Evolutionary conservation across 2,888 invertebrate genomes (phyloP).

Genomic region (Thymelicus acteon): DNA sequence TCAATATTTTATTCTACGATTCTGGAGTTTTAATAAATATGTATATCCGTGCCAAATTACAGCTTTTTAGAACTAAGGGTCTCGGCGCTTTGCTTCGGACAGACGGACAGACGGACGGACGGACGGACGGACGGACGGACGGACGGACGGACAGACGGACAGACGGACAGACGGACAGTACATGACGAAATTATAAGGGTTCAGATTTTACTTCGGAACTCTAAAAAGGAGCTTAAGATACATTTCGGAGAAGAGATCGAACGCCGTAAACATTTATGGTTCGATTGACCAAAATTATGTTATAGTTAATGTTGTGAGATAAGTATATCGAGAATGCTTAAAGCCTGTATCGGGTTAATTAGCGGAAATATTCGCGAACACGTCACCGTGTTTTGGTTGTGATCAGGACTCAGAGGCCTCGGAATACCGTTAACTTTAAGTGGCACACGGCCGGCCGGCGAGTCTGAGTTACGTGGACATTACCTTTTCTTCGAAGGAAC

Average conservation of each 20-base stretch:
- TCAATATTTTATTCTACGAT: too few species aligned
- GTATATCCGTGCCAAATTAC: too few species aligned
- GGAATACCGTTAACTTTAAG: constrained; percentile 65
- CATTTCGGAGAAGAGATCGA: neutral
- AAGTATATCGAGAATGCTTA: constrained; percentile 3
- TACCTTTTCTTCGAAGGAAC: constrained; percentile 34
- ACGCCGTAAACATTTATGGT: neutral
- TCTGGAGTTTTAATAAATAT: too few species aligned
- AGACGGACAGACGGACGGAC: too few species aligned
- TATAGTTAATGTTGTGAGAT: neutral
- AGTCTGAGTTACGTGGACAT: constrained; percentile 36
- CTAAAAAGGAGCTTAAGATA: neutral
- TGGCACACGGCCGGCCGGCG: constrained; percentile 52
- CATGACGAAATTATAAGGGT: too few species aligned
- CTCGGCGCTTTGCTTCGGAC: too few species aligned
- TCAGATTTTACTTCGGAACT: too few species aligned
- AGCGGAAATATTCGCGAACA: constrained; percentile 31
- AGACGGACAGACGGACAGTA: too few species aligned
- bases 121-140: too few species aligned
- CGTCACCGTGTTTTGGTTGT: constrained; percentile 38
- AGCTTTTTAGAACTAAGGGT: too few species aligned
- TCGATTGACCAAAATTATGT: neutral
- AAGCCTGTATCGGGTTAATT: constrained; percentile 20
- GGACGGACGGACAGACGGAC: too few species aligned
- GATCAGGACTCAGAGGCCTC: constrained; percentile 58